phyloP scores from a whole-genome alignment of 2,113 vertebrate species.

The Xyrauchen texanus region DNA sequence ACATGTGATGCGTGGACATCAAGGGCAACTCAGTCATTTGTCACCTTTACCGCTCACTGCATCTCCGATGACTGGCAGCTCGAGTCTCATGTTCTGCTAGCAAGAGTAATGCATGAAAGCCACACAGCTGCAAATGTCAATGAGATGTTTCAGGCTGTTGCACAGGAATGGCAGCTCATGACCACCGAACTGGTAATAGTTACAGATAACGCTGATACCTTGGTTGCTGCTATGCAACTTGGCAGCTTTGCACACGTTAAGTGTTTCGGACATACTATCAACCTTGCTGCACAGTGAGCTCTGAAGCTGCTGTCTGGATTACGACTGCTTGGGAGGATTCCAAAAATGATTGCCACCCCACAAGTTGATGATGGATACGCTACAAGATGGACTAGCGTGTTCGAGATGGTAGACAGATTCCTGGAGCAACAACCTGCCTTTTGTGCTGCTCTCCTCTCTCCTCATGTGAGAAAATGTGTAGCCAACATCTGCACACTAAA shows the following conservation, averaged over 20 bases:
- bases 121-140: constrained; percentile 7
- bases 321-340: constrained; percentile 36
- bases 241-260: neutral
- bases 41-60: too few species aligned
- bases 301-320: constrained; percentile 8
- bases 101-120: constrained; percentile 6
- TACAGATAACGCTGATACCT: constrained; percentile 28
- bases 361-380: constrained; percentile 26
- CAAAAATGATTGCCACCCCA: constrained; percentile 26
- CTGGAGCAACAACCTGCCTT: too few species aligned
- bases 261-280: constrained; percentile 33
- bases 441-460: too few species aligned
- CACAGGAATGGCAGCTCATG: neutral
- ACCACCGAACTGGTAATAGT: constrained; percentile 8
- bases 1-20: constrained; percentile 10
- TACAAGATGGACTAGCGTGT: constrained; percentile 37
- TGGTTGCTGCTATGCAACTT: constrained; percentile 4
- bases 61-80: neutral
- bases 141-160: neutral
- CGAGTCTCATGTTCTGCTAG: neutral
- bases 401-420: constrained; percentile 44
- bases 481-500: neutral
- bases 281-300: constrained; percentile 7
- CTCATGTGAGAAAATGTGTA: too few species aligned
- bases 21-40: neutral